Conservation (phyloP, 2,113 vertebrate species). For the Falco punctatus region DNA sequence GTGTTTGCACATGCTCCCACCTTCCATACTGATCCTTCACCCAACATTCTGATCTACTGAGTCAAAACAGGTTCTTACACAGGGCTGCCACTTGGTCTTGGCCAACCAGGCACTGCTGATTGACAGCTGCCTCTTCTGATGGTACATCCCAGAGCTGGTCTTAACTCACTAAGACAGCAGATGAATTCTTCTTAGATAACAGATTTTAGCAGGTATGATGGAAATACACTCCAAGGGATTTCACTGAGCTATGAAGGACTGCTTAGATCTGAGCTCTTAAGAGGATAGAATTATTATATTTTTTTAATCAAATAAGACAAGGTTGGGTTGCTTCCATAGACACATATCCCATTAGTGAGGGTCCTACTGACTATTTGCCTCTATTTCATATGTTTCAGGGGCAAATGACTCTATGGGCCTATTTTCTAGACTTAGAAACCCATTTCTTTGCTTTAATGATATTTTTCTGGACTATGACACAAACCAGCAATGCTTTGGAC, state of each 20-base stretch:
- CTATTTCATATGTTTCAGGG: neutral
- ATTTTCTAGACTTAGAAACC: neutral
- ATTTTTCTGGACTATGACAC: neutral
- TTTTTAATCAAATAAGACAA: neutral
- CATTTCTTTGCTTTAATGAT: neutral
- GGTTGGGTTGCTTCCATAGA: neutral
- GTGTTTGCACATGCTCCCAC: neutral
- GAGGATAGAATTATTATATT: neutral
- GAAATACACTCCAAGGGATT: neutral
- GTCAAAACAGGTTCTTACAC: neutral
- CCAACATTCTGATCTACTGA: too few relatives aligned
- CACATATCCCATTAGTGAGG: neutral
- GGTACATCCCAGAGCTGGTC: neutral
- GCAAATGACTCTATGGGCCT: rapidly evolving
- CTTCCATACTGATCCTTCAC: neutral
- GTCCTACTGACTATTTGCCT: neutral
- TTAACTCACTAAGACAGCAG: neutral
- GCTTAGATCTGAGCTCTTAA: neutral
- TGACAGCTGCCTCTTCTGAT: neutral
- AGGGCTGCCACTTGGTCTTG: neutral
- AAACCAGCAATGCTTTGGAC: neutral
- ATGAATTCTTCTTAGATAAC: neutral
- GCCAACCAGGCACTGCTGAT: neutral
- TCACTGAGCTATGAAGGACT: neutral
- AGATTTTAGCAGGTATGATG: neutral